Evolutionary conservation across 2,888 invertebrate species (phyloP).

Genomic region (Atrina japonica): DNA sequence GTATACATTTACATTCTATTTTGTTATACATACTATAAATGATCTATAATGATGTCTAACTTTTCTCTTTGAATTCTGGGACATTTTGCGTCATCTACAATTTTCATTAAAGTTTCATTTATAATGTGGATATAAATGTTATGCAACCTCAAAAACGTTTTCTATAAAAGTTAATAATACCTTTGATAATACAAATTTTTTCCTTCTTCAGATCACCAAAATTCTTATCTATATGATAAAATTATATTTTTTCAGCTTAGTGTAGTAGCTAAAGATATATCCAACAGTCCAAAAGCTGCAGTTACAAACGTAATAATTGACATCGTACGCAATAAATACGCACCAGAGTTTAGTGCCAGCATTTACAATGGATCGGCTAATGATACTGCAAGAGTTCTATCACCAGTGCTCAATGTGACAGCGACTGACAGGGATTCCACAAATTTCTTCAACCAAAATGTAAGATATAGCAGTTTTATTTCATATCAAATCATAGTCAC

Average conservation of each 20-base stretch:
- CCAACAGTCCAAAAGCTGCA: slow-evolving; percentile 49
- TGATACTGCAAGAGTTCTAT: slow-evolving; percentile 37
- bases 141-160: not conserved
- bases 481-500: not conserved
- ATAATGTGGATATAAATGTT: not conserved
- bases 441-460: slow-evolving; percentile 41
- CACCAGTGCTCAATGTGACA: slow-evolving; percentile 24
- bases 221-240: too few relatives aligned
- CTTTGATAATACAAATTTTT: too few relatives aligned
- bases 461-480: slow-evolving; percentile 33
- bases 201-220: too few relatives aligned
- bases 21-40: too few relatives aligned
- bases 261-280: slow-evolving; percentile 53
- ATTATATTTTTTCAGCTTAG: slow-evolving; percentile 41
- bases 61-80: too few relatives aligned
- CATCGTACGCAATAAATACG: slow-evolving; percentile 53
- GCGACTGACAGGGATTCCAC: slow-evolving; percentile 54
- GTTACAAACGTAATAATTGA: slow-evolving; percentile 44
- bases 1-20: not conserved
- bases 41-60: too few relatives aligned
- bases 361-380: slow-evolving; percentile 31
- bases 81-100: too few relatives aligned
- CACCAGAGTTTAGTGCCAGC: slow-evolving; percentile 45
- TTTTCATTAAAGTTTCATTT: too few relatives aligned
- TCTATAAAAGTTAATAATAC: too few relatives aligned